Evolutionary conservation across 2,797 vertebrate genomes (phyloP), one percentile per base, ranked within the genome.

Genomic region (Lepus oiostolus): DNA sequence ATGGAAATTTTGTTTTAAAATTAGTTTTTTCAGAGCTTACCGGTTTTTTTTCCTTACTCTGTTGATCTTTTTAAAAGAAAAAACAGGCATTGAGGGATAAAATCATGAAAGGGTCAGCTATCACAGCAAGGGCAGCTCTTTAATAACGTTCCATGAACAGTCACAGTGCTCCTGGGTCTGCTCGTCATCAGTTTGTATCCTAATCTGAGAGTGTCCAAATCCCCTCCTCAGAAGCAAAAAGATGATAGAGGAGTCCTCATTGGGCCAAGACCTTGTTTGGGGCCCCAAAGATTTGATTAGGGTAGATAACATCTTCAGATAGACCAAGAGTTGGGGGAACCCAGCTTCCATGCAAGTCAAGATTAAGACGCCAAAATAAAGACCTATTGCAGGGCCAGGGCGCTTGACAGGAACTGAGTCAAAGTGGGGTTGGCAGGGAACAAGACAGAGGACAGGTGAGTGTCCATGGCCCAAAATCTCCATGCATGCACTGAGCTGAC

Each of bases 1-100:
- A 67, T 70, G 58, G 60, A 93, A 91, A 92, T 77, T 92, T 90
- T 82, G 60, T 95, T 95, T 95, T 85, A 86, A 94, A 94, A 96
- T 95, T 83, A 93, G 22, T 79, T 94, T 93, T 47, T 93, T 96
- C 93, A 77, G 62, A 92, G 32, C 52, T 72, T 91, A 87, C 63
- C 10, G 60, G 28, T 88, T 95, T 93, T 12, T 87, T 88, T 76
- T 17, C 0, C 24, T 30, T 85, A 80, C n/a, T 88, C 76, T 87
- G 42, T 32, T 87, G 54, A 79, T 82, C 38, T 72, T 91, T 86
- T 75, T 58, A 21, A 58, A 58, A 58, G 14, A 58, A 58, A 58
- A 58, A 58, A 62, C 62, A 81, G 92, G 54, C 13, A 72, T 30
- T 80, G 54, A 67, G 32, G 54, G 22, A 86, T 93, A 82, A 89